Evolutionary conservation across 2,113 vertebrate species (phyloP).

Genomic region (Psittacula cyanocephala): DNA sequence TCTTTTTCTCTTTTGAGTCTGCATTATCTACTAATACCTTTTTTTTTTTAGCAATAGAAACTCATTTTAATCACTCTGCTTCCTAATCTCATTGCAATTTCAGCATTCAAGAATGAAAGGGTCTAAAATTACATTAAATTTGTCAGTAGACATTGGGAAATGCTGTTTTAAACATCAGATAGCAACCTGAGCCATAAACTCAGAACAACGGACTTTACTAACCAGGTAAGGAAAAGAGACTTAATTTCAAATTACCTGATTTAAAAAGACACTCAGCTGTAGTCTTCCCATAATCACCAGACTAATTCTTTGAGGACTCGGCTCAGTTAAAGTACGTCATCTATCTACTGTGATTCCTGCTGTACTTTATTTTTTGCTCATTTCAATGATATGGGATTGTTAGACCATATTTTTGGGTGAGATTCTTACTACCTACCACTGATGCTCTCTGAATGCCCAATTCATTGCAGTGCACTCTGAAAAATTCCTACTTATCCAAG

Average conservation of each 20-base stretch:
- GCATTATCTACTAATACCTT: not conserved
- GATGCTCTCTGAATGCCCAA: not conserved
- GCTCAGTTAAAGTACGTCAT: not conserved
- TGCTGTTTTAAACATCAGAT: not conserved
- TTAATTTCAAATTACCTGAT: slow-evolving; percentile 21
- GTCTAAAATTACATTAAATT: not conserved
- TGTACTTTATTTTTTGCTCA: not conserved
- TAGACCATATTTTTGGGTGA: not conserved
- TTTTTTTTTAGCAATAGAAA: not conserved
- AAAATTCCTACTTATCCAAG: not conserved
- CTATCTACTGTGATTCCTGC: not conserved
- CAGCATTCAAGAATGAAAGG: not conserved
- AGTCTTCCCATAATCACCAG: not conserved
- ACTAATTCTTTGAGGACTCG: not conserved
- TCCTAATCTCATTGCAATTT: not conserved
- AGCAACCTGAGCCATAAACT: not conserved
- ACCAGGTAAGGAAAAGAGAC: not conserved
- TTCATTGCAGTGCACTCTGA: not conserved
- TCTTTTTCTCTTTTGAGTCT: not conserved
- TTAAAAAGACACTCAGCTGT: not conserved
- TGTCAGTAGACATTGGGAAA: not conserved
- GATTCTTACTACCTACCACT: not conserved
- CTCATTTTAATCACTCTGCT: not conserved
- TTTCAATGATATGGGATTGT: not conserved
- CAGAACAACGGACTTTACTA: not conserved